phyloP scores from a whole-genome alignment of 2,888 invertebrate species.

The Drosophila anomelani region DNA sequence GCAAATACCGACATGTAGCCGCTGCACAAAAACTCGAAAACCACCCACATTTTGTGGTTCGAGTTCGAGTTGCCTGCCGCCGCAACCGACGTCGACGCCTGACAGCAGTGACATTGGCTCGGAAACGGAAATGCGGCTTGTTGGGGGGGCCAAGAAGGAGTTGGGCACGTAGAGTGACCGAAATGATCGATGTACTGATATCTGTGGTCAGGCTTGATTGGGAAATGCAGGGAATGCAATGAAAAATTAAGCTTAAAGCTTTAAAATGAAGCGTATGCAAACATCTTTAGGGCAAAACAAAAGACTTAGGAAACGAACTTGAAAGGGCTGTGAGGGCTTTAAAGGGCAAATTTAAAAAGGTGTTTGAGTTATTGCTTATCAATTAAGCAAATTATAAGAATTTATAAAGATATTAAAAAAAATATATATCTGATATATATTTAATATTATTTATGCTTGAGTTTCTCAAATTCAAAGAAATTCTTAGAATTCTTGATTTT shows the following conservation, averaged over 20 bases:
- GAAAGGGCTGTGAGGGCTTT: neutral
- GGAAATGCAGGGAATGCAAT: constrained; percentile 1
- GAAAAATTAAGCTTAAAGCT: no score
- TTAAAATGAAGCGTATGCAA: no score
- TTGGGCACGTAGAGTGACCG: neutral
- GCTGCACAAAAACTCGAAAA: constrained; percentile 54
- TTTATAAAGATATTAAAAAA: neutral
- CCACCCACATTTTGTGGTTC: constrained; percentile 45
- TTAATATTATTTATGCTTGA: neutral
- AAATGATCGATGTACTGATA: constrained; percentile 27
- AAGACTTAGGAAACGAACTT: constrained; percentile 10
- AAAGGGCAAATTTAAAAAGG: no score
- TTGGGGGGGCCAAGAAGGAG: constrained; percentile 2
- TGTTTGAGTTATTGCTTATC: neutral
- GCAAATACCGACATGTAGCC: constrained; percentile 58
- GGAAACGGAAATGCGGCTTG: constrained; percentile 77
- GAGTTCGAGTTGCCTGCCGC: constrained; percentile 10
- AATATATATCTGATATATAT: neutral
- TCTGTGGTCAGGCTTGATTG: constrained; percentile 27
- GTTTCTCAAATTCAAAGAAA: neutral
- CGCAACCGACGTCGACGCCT: constrained; percentile 14
- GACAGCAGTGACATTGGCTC: constrained; percentile 75
- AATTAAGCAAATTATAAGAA: neutral
- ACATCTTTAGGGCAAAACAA: neutral
- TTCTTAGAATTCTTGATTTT: neutral